A percentile compares a stretch with the other conserved stretches of the same genome.
phyloP scores from a whole-genome alignment of 53 echinoderm and acorn worm genomes.

The Crossaster papposus region DNA sequence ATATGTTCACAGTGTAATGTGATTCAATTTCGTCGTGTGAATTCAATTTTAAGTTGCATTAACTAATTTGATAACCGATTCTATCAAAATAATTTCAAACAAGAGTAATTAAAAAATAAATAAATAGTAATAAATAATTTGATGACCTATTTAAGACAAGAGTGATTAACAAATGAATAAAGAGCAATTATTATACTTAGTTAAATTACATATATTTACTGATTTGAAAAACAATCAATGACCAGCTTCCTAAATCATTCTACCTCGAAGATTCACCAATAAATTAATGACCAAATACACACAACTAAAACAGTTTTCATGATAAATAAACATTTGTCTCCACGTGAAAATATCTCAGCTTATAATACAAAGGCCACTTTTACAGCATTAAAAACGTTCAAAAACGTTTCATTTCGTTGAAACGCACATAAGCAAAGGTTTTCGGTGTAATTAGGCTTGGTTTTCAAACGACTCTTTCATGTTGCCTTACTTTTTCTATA shows the following conservation, averaged over 20 bases:
- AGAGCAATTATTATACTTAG: background rate
- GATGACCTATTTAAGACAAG: too few relatives aligned
- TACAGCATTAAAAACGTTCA: background rate
- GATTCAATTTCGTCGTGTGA: too few relatives aligned
- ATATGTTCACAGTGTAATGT: too few relatives aligned
- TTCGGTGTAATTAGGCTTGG: too few relatives aligned
- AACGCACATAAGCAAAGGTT: background rate
- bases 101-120: too few relatives aligned
- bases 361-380: background rate
- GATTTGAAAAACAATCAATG: background rate
- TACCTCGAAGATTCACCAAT: background rate
- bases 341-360: background rate
- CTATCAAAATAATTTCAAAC: too few relatives aligned
- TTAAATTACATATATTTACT: background rate
- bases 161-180: background rate
- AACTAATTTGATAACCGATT: too few relatives aligned
- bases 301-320: background rate
- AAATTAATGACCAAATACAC: background rate
- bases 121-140: too few relatives aligned
- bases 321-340: background rate
- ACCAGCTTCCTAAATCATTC: background rate
- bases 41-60: too few relatives aligned
- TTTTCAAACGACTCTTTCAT: too few relatives aligned
- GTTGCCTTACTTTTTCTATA: too few relatives aligned
- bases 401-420: background rate